Evolutionary conservation across 2,113 vertebrate genomes (phyloP), one percentile per base, ranked within the genome.

Genomic region (Carassius carassius): DNA sequence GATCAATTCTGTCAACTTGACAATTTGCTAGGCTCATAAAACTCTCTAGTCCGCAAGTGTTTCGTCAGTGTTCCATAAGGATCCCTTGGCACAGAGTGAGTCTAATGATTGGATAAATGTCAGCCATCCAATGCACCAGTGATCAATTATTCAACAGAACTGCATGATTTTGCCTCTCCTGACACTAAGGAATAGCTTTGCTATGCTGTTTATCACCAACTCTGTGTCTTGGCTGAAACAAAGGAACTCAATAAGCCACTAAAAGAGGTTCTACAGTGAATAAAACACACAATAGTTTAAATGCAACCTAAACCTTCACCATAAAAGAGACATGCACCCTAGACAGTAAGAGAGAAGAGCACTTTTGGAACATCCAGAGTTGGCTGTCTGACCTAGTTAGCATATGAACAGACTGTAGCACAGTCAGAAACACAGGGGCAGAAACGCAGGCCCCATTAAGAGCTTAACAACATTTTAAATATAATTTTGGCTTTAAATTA

Each of bases 351-450:
- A 89, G 56, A 79, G 84, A 90, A 54, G 60, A 86, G 87, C 84
- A 14, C 67, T 85, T 49, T 82, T 79, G 86, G 77, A 84, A 84
- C 58, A 51, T 72, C 7, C 70, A 79, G 62, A 67, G 77, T 86
- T 87, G 78, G 87, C 86, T 25, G 23, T 89, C 86, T 91, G 89
- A 90, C 90, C 92, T 85, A 93, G 90, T 92, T 93, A 88, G 88
- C 89, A 90, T 89, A 88, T 62, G 85, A 89, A 88, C 74, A 70
- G 60, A 87, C 47, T 67, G 54, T 54, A 82, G 60, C 67, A 74
- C 49, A 35, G n/a, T 56, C 82, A 88, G 83, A 82, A 75, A 82
- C 78, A 80, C 67, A 17, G 11, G 74, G 72, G 51, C 80, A 79
- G n/a, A n/a, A n/a, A 83, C 82, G 65, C 85, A 75, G 37, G 62